A percentile compares a stretch with the other conserved stretches of the same genome.
These are phyloP conservation scores for Nemopilema nomurai DNA, from an alignment of 30 jellyfish, hydroid and myxozoan species.

Conservation along the genomic window DNA sequence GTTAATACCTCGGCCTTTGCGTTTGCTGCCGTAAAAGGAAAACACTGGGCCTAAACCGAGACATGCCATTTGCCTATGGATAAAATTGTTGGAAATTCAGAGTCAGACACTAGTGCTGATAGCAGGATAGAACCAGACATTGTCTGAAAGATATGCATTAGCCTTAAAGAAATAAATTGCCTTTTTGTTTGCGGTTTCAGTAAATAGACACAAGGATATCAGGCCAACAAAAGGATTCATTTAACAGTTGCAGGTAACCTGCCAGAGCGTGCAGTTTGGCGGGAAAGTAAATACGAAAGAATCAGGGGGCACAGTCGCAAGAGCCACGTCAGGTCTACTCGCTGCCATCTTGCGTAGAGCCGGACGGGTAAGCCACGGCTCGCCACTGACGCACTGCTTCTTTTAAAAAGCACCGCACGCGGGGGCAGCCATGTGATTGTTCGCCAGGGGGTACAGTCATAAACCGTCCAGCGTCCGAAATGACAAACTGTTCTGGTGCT, in stretches of 20 bases:
- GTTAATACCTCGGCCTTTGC: neutral
- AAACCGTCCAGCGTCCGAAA: too few relatives aligned
- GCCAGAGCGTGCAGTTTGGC: constrained; percentile 32
- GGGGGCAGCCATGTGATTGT: too few relatives aligned
- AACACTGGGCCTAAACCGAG: neutral
- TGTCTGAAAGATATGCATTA: constrained; percentile 42
- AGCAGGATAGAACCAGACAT: neutral
- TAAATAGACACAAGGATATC: constrained; percentile 40
- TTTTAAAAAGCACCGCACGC: too few relatives aligned
- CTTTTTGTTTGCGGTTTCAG: constrained; percentile 56
- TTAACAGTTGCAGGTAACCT: constrained; percentile 61
- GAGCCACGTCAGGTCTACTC: neutral
- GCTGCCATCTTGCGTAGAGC: neutral
- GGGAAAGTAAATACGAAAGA: constrained; percentile 13
- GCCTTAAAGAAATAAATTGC: constrained; percentile 38
- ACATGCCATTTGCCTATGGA: neutral
- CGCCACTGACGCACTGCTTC: too few relatives aligned
- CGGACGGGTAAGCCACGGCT: neutral
- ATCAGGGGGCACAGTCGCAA: constrained; percentile 29
- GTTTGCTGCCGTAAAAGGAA: neutral
- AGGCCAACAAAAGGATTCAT: constrained; percentile 29
- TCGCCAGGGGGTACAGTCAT: too few relatives aligned
- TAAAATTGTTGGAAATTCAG: neutral
- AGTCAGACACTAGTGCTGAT: constrained; percentile 13
- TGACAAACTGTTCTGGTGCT: too few relatives aligned